Conservation (phyloP, 1,140 invertebrate genomes). For the Halyomorpha halys region DNA sequence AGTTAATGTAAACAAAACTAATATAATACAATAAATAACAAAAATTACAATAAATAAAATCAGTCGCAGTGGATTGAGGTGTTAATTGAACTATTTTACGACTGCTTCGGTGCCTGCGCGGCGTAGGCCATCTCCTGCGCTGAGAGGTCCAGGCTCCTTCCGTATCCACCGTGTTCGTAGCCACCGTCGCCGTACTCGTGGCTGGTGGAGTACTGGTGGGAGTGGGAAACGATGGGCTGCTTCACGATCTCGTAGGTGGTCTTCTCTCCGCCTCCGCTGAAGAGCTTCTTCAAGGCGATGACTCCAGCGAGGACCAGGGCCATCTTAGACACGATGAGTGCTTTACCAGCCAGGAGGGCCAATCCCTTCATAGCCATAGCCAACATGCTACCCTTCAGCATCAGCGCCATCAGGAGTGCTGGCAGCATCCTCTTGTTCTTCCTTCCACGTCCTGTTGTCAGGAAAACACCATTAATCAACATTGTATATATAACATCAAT, state of each 20-base stretch:
- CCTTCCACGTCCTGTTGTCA: conserved; percentile 32
- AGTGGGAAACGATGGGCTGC: conserved; percentile 65
- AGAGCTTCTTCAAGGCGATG: conserved; percentile 63
- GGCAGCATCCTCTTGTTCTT: conserved; percentile 44
- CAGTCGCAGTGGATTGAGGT: too few relatives aligned
- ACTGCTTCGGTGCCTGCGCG: conserved; percentile 8
- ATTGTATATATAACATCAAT: too few relatives aligned
- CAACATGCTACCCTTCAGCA: conserved; percentile 56
- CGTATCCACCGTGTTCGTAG: conserved; percentile 35
- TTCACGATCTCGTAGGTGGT: conserved; percentile 76
- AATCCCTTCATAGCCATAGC: conserved; percentile 63
- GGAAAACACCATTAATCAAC: neutral
- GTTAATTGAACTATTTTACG: too few relatives aligned
- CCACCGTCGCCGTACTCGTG: conserved; percentile 44
- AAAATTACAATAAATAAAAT: too few relatives aligned
- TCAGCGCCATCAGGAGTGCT: conserved; percentile 48
- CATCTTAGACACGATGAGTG: conserved; percentile 61
- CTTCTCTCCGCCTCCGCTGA: conserved; percentile 52
- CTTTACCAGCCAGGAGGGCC: conserved; percentile 58
- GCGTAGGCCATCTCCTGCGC: conserved; percentile 24
- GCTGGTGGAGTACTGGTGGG: conserved; percentile 60
- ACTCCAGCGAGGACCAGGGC: conserved; percentile 62
- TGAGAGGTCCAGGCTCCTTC: conserved; percentile 31
- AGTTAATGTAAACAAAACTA: too few relatives aligned
- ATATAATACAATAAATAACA: too few relatives aligned